Base-by-base conservation (phyloP, 2,113 vertebrate species). In the Heterotilapia buettikoferi region DNA sequence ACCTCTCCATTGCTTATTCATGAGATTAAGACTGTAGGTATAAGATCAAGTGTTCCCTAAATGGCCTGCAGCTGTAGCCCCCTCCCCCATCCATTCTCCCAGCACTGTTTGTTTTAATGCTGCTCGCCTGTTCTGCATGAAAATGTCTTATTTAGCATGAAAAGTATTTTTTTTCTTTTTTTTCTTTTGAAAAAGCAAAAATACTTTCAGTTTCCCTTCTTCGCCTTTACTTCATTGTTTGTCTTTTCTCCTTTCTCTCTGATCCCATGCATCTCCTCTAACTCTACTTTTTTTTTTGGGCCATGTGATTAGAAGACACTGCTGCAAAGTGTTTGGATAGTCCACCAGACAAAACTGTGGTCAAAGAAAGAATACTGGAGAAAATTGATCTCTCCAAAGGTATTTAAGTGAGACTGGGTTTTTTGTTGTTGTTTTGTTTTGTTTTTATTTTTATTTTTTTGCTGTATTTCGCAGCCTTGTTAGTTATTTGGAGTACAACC, bases 341-440 rank as follows among this genome's bases (percentile, higher is more conserved):
- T 52, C 93, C 97, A 18, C 95, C 97, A 68, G 94, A 93, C 86
- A 95, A 90, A 93, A 57, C 26, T n/a, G 31, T 93, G 68, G 84
- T 92, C 52, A 95, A 96, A 96, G 98, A 97, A 94, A 97, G 92
- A 89, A 92, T 96, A 88, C 95, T 95, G 94, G 97, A 98, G 95
- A 97, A 97, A 94, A 92, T 97, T 91, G 96, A 98, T 91, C 96
- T 97, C 59, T 93, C 93, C 68, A 97, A 97, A 98, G 97, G 97
- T 98, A 98, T 79, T 88, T 87, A 1, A 68, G 2, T 6, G 1
- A 80, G 31, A 63, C 29, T 36, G 18, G 18, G 1, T 3, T n/a
- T 59, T 43, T 7, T 33, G 29, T 6, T 61, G 26, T 18, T 33
- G 16, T 10, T 59, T 59, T 59, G 4, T 2, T 59, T 59, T 2